phyloP scores from a whole-genome alignment of 2,888 invertebrate genomes.

The Branchipolynoe longqiensis region DNA sequence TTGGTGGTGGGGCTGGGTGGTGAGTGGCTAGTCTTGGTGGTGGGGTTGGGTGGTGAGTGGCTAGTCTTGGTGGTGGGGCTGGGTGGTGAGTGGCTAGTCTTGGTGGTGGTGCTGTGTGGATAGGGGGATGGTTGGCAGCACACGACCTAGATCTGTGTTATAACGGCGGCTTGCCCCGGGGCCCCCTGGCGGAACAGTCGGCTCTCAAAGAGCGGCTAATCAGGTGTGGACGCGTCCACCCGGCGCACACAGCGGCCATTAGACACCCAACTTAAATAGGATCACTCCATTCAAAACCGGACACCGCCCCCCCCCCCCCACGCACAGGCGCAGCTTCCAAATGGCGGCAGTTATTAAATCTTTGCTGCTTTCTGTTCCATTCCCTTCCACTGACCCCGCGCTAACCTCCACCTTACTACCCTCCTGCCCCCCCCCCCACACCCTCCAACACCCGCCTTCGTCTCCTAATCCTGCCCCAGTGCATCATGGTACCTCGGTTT shows the following conservation, averaged over 20 bases:
- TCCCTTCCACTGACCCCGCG: conserved; percentile 33
- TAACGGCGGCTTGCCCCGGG: conserved; percentile 42
- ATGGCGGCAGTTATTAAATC: conserved; percentile 49
- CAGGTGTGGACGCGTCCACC: conserved; percentile 21
- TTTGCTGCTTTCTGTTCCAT: conserved; percentile 32
- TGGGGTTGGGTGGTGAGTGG: no score
- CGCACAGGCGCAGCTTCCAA: conserved; percentile 14
- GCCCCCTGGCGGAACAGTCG: conserved; percentile 52
- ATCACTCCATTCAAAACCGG: conserved; percentile 53
- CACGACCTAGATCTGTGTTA: conserved; percentile 25
- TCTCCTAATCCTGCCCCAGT: no score
- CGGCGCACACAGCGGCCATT: conserved; percentile 43
- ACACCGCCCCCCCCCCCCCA: neutral
- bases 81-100: neutral
- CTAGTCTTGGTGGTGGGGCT: no score
- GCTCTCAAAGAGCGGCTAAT: conserved; percentile 46
- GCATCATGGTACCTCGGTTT: no score
- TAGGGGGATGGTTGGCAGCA: neutral
- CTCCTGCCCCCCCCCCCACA: no score
- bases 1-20: no score
- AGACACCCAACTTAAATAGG: conserved; percentile 55
- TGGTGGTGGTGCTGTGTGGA: neutral
- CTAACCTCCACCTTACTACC: neutral
- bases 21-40: no score
- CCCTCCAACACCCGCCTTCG: no score